A percentile compares a stretch with the other conserved stretches of the same genome.
These are phyloP conservation scores for Bibio marci DNA, from an alignment of 2,888 invertebrate species.

Conservation along the genomic window DNA sequence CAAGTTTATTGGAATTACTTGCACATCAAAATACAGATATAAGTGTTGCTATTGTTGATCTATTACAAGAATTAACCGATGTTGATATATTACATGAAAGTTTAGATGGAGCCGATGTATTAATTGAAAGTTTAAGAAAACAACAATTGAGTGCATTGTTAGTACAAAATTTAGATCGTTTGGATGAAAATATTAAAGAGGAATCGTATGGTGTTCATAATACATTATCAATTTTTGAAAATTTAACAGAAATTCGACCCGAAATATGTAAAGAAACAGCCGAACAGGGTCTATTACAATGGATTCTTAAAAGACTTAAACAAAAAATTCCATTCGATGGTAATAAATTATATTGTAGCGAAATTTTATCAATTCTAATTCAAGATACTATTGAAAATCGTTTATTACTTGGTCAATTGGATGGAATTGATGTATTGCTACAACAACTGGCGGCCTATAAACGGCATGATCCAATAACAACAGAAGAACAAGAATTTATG, in stretches of 20 bases:
- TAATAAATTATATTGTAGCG: constrained; percentile 90
- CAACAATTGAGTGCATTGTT: constrained; percentile 80
- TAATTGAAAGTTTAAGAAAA: constrained; percentile 75
- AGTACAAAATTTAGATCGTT: constrained; percentile 80
- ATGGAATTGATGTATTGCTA: constrained; percentile 89
- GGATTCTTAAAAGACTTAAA: constrained; percentile 82
- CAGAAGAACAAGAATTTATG: constrained; percentile 96
- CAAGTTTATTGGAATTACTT: constrained; percentile 79
- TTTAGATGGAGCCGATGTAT: constrained; percentile 72
- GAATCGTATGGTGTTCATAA: constrained; percentile 95
- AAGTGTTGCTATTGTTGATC: constrained; percentile 33
- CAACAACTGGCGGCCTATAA: constrained; percentile 93
- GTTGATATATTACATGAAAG: constrained; percentile 91
- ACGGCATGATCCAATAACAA: constrained; percentile 75
- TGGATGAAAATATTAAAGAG: constrained; percentile 86
- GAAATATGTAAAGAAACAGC: constrained; percentile 71
- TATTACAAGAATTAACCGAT: constrained; percentile 78
- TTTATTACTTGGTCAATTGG: constrained; percentile 69
- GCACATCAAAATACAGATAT: constrained; percentile 86
- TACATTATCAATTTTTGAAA: constrained; percentile 80
- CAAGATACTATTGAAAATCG: constrained; percentile 79
- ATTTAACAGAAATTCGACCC: constrained; percentile 78
- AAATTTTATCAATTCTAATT: constrained; percentile 85
- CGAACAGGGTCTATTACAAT: constrained; percentile 78
- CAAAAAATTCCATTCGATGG: constrained; percentile 80